These are phyloP conservation scores for Irena cyanogastra DNA, from an alignment of 2,113 vertebrate genomes.

Conservation along the genomic window DNA sequence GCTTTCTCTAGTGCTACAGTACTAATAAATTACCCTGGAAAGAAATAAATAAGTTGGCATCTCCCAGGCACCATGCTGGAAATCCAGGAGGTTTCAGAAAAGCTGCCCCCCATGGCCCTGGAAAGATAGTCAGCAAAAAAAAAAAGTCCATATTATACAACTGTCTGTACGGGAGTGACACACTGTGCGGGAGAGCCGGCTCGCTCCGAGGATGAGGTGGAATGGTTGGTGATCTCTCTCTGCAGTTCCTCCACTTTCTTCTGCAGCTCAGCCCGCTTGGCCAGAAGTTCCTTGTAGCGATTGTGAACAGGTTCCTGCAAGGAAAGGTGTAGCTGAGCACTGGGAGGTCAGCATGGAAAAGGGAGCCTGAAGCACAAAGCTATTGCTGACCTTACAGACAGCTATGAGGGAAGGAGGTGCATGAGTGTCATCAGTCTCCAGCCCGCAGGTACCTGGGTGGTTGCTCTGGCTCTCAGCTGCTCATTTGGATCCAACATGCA, in stretches of 20 bases:
- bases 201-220: conserved; percentile 83
- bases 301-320: conserved; percentile 89
- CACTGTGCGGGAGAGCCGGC: conserved; percentile 86
- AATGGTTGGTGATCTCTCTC: conserved; percentile 87
- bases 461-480: background rate
- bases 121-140: background rate
- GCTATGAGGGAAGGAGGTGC: background rate
- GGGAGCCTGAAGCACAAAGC: background rate
- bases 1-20: conserved; percentile 48
- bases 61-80: background rate
- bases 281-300: conserved; percentile 92
- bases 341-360: accelerated
- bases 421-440: background rate
- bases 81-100: background rate
- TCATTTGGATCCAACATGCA: background rate
- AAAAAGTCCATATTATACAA: conserved; percentile 72
- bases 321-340: background rate
- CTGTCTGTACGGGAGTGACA: conserved; percentile 87
- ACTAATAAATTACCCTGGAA: conserved; percentile 63
- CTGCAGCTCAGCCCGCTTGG: conserved; percentile 91
- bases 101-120: background rate
- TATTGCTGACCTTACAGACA: background rate
- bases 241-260: conserved; percentile 95
- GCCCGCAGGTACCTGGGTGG: too few relatives aligned
- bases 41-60: conserved; percentile 70